These are phyloP conservation scores for Macaca nemestrina DNA, from an alignment of 2,113 vertebrate species.

Conservation along the genomic window DNA sequence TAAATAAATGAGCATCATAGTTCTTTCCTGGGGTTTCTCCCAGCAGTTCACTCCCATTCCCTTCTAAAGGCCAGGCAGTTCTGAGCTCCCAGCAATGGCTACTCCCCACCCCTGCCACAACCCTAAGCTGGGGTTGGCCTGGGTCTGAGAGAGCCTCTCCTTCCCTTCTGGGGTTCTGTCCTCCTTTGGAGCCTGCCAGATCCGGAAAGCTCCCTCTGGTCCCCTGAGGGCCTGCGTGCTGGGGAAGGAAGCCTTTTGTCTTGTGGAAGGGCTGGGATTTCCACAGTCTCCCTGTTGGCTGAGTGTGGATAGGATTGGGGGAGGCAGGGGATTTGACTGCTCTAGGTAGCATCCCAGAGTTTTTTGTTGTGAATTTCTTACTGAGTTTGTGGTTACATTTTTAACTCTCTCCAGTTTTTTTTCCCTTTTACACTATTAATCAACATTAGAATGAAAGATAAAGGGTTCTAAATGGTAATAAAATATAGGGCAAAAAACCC, in stretches of 20 bases:
- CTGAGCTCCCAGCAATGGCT: not conserved
- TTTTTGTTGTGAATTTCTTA: not conserved
- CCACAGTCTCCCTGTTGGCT: not conserved
- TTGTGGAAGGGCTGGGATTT: not conserved
- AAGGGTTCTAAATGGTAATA: not conserved
- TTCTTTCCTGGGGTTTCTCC: not conserved
- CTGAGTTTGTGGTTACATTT: not conserved
- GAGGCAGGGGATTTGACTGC: not conserved
- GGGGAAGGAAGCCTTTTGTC: not conserved
- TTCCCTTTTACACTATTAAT: not conserved
- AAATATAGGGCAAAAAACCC: not conserved
- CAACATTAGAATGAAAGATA: not conserved
- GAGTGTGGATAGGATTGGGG: too few relatives aligned
- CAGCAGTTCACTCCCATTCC: not conserved
- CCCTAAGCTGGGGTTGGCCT: not conserved
- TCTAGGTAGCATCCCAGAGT: not conserved
- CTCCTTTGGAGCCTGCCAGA: not conserved
- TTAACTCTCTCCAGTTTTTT: not conserved
- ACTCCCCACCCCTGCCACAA: accelerated
- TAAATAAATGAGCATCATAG: not conserved
- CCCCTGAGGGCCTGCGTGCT: not conserved
- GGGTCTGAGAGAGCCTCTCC: not conserved
- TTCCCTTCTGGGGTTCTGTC: not conserved
- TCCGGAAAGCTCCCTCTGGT: not conserved
- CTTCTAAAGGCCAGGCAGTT: not conserved